Conservation (phyloP, 2,797 vertebrate genomes). For the Mastacembelus armatus region DNA sequence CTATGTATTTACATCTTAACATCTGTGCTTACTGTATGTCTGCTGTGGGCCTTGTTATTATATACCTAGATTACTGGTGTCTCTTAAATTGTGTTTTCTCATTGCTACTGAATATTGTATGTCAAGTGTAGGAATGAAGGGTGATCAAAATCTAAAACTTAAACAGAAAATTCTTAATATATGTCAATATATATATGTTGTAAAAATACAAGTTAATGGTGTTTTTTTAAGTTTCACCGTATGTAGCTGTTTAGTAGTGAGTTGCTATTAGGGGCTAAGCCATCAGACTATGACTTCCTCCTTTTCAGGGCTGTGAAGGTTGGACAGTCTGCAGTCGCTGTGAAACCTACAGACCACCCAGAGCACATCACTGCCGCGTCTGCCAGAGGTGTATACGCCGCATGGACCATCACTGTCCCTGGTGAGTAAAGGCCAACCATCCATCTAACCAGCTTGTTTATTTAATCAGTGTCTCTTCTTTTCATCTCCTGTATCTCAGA, state of each 20-base stretch:
- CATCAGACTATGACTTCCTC: neutral
- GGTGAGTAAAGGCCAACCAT: conserved; percentile 69
- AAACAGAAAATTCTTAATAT: too few species aligned
- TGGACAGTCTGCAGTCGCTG: conserved; percentile 89
- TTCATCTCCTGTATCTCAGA: neutral
- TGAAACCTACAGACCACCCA: conserved; percentile 86
- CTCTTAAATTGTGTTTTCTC: neutral
- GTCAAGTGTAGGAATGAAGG: too few species aligned
- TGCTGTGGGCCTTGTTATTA: neutral
- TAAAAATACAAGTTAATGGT: too few species aligned
- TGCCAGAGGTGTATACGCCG: conserved; percentile 87
- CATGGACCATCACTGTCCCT: conserved; percentile 90
- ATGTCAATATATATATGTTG: too few species aligned
- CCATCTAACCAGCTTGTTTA: neutral
- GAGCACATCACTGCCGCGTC: conserved; percentile 84
- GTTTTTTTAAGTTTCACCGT: too few species aligned
- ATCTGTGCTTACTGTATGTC: conserved; percentile 14
- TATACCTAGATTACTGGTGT: conserved; percentile 3
- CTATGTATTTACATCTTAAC: neutral
- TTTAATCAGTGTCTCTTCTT: neutral
- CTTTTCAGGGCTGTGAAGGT: conserved; percentile 83
- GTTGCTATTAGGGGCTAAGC: too few species aligned
- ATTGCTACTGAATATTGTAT: too few species aligned
- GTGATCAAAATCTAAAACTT: too few species aligned
- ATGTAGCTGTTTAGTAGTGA: too few species aligned